These are phyloP conservation scores for Chrysomela aeneicollis DNA, from an alignment of 2,888 invertebrate genomes.

Conservation along the genomic window DNA sequence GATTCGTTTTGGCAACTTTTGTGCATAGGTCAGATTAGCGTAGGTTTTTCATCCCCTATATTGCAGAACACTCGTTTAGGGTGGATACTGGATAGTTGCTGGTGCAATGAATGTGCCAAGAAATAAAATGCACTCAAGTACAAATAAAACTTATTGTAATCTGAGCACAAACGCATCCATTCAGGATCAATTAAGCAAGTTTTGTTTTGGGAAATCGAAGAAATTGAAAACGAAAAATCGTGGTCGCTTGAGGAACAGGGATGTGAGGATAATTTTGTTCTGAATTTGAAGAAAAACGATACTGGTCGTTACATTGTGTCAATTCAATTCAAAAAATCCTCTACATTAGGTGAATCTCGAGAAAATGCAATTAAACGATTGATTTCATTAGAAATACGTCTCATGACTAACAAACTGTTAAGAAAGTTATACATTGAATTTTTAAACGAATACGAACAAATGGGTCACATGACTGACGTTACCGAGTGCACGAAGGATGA, in stretches of 20 bases:
- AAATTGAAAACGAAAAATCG: neutral
- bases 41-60: too few species aligned
- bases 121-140: too few species aligned
- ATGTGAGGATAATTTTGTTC: neutral
- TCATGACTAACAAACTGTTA: neutral
- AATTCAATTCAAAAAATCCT: neutral
- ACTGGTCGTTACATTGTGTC: neutral
- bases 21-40: too few species aligned
- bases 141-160: too few species aligned
- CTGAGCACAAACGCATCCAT: too few species aligned
- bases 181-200: too few species aligned
- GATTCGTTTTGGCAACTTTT: too few species aligned
- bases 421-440: neutral
- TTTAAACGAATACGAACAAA: neutral
- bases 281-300: neutral
- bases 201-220: neutral
- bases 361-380: neutral
- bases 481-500: neutral
- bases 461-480: neutral
- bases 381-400: neutral
- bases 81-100: too few species aligned
- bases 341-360: neutral
- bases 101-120: too few species aligned
- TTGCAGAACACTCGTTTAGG: too few species aligned
- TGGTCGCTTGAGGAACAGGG: neutral